Percentiles rank a stretch among this genome's conserved stretches.
phyloP scores from a whole-genome alignment of 2,113 vertebrate genomes.

The Helogale parvula region DNA sequence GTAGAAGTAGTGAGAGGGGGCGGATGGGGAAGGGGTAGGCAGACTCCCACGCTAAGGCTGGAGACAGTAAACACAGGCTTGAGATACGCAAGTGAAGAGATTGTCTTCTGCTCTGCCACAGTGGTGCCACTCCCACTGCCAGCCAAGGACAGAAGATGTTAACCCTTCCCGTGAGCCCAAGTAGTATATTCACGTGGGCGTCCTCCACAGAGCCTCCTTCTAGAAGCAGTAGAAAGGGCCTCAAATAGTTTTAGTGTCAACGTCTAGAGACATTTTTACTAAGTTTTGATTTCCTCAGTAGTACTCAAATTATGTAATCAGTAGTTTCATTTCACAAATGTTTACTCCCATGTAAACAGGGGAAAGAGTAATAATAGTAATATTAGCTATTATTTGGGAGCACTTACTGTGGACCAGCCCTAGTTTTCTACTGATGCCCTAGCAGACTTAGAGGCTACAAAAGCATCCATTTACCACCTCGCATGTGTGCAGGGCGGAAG shows the following conservation, averaged over 20 bases:
- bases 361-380: not conserved
- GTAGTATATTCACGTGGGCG: accelerated
- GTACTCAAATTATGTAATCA: not conserved
- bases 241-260: not conserved
- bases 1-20: no score
- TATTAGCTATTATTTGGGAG: not conserved
- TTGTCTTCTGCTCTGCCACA: not conserved
- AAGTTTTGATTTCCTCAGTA: not conserved
- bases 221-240: not conserved
- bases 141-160: not conserved
- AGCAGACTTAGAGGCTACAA: not conserved
- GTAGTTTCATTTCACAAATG: not conserved
- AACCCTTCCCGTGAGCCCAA: not conserved
- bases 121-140: not conserved
- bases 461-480: not conserved
- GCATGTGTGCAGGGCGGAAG: not conserved
- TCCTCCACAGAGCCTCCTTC: not conserved
- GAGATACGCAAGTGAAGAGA: not conserved
- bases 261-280: not conserved
- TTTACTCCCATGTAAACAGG: not conserved
- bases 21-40: not conserved
- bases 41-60: not conserved
- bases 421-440: not conserved
- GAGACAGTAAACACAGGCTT: not conserved
- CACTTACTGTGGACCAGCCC: not conserved